These are phyloP conservation scores for Toxotes chatareus DNA, from an alignment of 2,113 vertebrate genomes.

Conservation along the genomic window DNA sequence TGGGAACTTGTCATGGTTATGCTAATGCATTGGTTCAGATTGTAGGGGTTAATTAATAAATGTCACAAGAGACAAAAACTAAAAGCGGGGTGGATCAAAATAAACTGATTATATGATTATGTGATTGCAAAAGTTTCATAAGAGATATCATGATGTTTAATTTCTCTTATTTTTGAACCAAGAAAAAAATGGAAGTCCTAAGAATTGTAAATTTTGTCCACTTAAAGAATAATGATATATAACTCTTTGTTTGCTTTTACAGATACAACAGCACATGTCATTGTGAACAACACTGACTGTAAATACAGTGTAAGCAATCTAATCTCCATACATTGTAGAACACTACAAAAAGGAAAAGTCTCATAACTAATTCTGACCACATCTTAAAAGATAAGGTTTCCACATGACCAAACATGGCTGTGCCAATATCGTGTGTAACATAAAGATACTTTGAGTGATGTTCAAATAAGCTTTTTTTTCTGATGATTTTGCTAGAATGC, in stretches of 20 bases:
- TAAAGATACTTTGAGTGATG: background rate
- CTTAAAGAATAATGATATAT: background rate
- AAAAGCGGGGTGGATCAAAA: background rate
- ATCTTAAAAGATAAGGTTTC: background rate
- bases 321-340: background rate
- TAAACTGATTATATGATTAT: background rate
- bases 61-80: background rate
- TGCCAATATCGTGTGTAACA: background rate
- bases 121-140: background rate
- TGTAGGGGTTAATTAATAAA: background rate
- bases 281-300: background rate
- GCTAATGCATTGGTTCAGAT: too few species aligned
- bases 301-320: slow-evolving; percentile 22
- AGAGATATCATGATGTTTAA: background rate
- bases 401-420: background rate
- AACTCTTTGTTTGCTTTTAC: background rate
- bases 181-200: background rate
- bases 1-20: too few species aligned
- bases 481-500: background rate
- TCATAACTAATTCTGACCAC: background rate
- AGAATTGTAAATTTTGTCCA: background rate
- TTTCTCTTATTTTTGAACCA: background rate
- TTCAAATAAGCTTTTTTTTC: background rate
- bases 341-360: background rate
- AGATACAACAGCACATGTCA: background rate